Evolutionary conservation across 1,140 invertebrate species (phyloP), one percentile per base, ranked within the genome.

Genomic region (Plodia interpunctella): DNA sequence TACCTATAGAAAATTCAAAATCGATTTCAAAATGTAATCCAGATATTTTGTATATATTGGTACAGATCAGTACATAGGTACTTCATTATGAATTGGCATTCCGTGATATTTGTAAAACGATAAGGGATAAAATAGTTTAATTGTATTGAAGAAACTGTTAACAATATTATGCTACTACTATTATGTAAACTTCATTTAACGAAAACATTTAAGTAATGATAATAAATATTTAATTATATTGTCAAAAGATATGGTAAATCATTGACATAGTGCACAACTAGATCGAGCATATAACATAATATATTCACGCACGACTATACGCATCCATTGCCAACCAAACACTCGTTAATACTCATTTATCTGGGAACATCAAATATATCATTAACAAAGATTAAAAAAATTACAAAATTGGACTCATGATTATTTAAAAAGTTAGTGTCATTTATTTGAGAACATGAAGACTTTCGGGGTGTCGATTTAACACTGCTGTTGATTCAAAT

Each of bases 401-500:
- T 65, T 62, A 79, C 76, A 83, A 82, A 58, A 60, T 80, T 85
- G 77, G 77, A 85, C 78, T 79, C 63, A 69, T 75, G 73, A 25
- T 25, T 25, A 25, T 25, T 25, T 25, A 60, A 70, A 75, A 76
- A 70, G 60, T 71, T 80, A 75, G 66, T 79, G 62, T 78, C 53
- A 62, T 67, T 68, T 59, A 60, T 72, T 25, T 57, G 65, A 72
- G 66, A 72, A 70, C 68, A 59, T 50, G 58, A 73, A 60, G 49
- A 66, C 60, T 68, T 60, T 60, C 30, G 60, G 49, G 55, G 55
- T 28, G 63, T 60, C 57, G 57, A 64, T 69, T 80, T 86, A 87
- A 78, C 76, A 82, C 66, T 76, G 72, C 61, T 86, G 74, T 60
- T 89, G 78, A 85, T 94, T 94, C 87, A 94, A 91, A 89, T 94